Conservation (phyloP, 2,888 invertebrate species). For the Spatulosminthurus flaviceps region DNA sequence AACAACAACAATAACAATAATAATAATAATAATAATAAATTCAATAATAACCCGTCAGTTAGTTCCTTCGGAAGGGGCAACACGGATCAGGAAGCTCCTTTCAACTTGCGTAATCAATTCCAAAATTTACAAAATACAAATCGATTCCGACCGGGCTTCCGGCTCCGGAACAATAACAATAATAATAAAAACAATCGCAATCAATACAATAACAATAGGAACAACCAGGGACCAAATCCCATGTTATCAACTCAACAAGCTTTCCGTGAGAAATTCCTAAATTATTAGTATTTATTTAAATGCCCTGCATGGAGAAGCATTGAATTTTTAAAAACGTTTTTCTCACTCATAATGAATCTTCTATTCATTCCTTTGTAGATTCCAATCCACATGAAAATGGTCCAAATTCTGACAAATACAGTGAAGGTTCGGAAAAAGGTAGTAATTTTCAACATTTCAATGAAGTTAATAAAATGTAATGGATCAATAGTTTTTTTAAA, state of each 20-base stretch:
- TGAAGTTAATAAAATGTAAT: too few relatives aligned
- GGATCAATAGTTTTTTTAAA: too few relatives aligned
- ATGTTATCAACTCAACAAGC: not conserved
- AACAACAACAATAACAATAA: not conserved
- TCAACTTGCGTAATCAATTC: not conserved
- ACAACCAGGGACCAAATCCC: too few relatives aligned
- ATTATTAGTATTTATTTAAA: too few relatives aligned
- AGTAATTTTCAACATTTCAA: not conserved
- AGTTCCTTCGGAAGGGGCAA: not conserved
- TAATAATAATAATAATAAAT: not conserved
- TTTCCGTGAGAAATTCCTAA: not conserved
- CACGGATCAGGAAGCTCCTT: not conserved
- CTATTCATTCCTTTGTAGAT: not conserved
- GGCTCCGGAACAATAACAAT: not conserved
- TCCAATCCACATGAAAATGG: not conserved
- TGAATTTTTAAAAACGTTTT: too few relatives aligned
- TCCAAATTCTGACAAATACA: not conserved
- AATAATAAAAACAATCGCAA: too few relatives aligned
- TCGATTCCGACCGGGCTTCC: not conserved
- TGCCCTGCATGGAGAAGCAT: too few relatives aligned
- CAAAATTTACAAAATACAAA: not conserved
- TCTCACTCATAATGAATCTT: too few relatives aligned
- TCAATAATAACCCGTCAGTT: not conserved
- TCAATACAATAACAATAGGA: too few relatives aligned
- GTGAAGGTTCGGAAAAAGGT: conserved; percentile 19